Percentiles rank a stretch among this genome's conserved stretches.
phyloP scores from a whole-genome alignment of 1,140 invertebrate genomes.

The Triops longicaudatus region DNA sequence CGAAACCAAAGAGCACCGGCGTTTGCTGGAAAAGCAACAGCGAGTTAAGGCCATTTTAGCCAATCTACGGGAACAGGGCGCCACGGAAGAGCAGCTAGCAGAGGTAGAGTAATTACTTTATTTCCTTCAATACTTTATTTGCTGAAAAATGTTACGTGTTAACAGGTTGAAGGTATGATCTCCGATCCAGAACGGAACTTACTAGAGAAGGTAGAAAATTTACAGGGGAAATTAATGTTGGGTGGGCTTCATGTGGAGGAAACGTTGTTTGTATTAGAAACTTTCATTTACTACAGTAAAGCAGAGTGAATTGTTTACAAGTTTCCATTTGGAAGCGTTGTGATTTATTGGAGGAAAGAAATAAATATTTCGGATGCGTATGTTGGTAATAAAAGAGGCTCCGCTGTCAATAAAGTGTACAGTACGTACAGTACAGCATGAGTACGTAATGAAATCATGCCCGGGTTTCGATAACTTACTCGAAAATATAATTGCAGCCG shows the following conservation, averaged over 20 bases:
- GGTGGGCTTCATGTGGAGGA: slow-evolving; percentile 61
- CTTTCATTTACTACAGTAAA: slow-evolving; percentile 37
- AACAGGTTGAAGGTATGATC: slow-evolving; percentile 63
- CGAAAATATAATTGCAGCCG: too few relatives aligned
- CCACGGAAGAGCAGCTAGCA: slow-evolving; percentile 60
- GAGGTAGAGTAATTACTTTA: slow-evolving; percentile 48
- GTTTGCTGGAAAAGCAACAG: slow-evolving; percentile 75
- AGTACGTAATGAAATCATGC: too few relatives aligned
- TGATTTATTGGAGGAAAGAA: too few relatives aligned
- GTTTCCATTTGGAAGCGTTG: background rate
- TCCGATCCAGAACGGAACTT: slow-evolving; percentile 64
- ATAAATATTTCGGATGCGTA: too few relatives aligned
- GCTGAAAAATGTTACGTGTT: slow-evolving; percentile 32
- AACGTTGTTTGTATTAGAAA: slow-evolving; percentile 60
- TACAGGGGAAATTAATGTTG: slow-evolving; percentile 55
- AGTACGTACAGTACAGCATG: too few relatives aligned
- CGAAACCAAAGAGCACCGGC: slow-evolving; percentile 52
- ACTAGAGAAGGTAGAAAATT: slow-evolving; percentile 54
- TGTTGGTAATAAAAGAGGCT: too few relatives aligned
- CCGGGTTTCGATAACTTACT: too few relatives aligned
- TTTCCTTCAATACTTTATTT: slow-evolving; percentile 32
- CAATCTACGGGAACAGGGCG: slow-evolving; percentile 61
- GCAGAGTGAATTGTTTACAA: background rate
- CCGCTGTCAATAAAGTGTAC: too few relatives aligned
- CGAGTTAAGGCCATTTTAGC: slow-evolving; percentile 68